Percentiles rank a stretch among this genome's conserved stretches.
Evolutionary conservation across 2,113 vertebrate genomes (phyloP).

Genomic region (Ceratotherium simum): DNA sequence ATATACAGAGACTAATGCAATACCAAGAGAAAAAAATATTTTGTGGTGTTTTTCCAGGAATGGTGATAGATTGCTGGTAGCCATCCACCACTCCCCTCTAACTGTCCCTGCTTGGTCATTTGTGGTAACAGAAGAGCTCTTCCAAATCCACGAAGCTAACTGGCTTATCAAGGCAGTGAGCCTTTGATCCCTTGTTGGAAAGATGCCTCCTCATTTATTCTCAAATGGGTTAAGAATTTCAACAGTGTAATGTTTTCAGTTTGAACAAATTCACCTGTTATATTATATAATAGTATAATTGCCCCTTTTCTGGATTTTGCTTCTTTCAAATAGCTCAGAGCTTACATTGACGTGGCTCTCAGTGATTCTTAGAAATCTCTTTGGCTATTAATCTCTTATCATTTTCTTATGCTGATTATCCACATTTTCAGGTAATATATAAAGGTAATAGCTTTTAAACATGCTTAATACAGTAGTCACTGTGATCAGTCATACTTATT

Average conservation of each 20-base stretch:
- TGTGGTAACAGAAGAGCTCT: background rate
- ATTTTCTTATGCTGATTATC: background rate
- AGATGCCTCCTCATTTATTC: background rate
- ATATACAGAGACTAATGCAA: background rate
- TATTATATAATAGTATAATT: background rate
- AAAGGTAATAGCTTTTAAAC: background rate
- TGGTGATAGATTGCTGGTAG: background rate
- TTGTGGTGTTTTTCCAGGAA: background rate
- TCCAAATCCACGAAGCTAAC: background rate
- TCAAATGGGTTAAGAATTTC: background rate
- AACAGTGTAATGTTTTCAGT: background rate
- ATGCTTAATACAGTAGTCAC: background rate
- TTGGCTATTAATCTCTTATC: background rate
- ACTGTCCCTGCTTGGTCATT: background rate
- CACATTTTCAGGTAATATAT: conserved; percentile 7
- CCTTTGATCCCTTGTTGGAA: background rate
- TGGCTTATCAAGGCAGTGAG: background rate
- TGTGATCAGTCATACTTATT: background rate
- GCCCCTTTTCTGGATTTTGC: background rate
- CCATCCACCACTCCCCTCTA: background rate
- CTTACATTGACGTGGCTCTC: background rate
- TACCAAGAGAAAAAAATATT: background rate
- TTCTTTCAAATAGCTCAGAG: background rate
- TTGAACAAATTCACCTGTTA: background rate
- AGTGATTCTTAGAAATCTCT: background rate